Percentiles rank a stretch among this genome's conserved stretches.
Evolutionary conservation across 2,888 invertebrate species (phyloP).

Genomic region (Nasonovia ribisnigri): DNA sequence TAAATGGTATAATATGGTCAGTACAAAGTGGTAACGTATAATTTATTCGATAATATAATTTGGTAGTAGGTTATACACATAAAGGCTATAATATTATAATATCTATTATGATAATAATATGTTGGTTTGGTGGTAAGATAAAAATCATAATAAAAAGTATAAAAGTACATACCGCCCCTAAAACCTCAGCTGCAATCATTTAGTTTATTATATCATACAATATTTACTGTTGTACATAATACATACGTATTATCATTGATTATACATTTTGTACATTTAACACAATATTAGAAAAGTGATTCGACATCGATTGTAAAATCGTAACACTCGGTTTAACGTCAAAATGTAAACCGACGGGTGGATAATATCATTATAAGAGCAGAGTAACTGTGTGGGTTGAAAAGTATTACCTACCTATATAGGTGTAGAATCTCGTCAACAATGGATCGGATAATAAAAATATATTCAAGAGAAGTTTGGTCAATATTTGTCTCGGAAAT

Average conservation of each 20-base stretch:
- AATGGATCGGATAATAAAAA: constrained; percentile 12
- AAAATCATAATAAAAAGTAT: neutral
- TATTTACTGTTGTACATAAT: neutral
- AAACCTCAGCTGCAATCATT: neutral
- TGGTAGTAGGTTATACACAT: neutral
- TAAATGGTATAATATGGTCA: too few relatives aligned
- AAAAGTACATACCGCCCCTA: neutral
- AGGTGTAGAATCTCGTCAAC: neutral
- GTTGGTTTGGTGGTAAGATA: neutral
- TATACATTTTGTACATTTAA: neutral
- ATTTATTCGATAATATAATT: neutral
- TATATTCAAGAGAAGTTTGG: neutral
- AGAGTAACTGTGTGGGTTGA: neutral
- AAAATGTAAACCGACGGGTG: neutral
- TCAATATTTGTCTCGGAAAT: constrained; percentile 42
- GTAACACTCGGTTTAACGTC: neutral
- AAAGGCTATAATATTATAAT: neutral
- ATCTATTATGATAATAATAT: neutral
- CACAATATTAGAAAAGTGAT: neutral
- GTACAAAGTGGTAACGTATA: too few relatives aligned
- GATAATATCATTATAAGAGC: neutral
- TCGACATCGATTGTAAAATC: neutral
- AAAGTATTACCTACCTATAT: neutral
- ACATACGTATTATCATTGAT: neutral
- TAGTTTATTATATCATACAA: neutral